A percentile compares a stretch with the other conserved stretches of the same genome.
Conservation (phyloP, 2,888 invertebrate genomes). For the Folsomia candida region DNA sequence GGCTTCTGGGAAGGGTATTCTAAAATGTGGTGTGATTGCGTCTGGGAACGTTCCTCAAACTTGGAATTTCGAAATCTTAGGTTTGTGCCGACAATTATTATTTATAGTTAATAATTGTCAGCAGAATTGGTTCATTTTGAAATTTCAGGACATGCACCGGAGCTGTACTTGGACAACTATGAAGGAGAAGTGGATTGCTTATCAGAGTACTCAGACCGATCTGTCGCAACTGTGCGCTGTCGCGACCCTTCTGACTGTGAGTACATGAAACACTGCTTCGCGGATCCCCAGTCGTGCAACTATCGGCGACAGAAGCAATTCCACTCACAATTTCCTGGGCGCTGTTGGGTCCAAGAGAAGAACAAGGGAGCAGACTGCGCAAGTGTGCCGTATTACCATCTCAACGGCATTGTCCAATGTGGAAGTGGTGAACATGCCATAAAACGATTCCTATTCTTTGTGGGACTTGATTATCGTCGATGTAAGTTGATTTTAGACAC, state of each 20-base stretch:
- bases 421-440: neutral
- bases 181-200: conserved; percentile 10
- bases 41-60: neutral
- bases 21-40: too few species aligned
- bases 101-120: neutral
- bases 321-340: neutral
- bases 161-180: conserved; percentile 10
- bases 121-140: too few species aligned
- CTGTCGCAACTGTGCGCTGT: neutral
- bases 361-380: neutral
- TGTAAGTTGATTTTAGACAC: too few species aligned
- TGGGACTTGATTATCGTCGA: neutral
- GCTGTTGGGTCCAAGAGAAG: neutral
- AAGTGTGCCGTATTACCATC: neutral
- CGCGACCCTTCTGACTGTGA: neutral
- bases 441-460: neutral
- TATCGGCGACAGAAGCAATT: conserved; percentile 6
- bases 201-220: neutral
- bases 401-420: conserved; percentile 1
- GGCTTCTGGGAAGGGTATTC: neutral
- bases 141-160: neutral
- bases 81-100: neutral
- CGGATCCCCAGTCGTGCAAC: neutral
- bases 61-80: neutral
- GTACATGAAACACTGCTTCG: conserved; percentile 12